Evolutionary conservation across 1,140 invertebrate genomes (phyloP).

Genomic region (Cyrtorhinus lividipennis): DNA sequence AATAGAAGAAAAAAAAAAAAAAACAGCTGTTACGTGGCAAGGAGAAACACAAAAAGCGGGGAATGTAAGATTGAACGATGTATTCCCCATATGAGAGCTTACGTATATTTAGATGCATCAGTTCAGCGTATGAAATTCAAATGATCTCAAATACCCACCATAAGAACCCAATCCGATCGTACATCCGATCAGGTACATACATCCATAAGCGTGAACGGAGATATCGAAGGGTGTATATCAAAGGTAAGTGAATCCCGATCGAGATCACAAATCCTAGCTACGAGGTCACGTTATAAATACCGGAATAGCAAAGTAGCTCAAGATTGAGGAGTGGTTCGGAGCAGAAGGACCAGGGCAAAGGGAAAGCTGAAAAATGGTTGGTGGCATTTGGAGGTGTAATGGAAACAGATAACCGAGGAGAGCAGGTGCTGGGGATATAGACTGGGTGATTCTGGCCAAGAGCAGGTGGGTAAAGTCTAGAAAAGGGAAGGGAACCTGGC

Average conservation of each 20-base stretch:
- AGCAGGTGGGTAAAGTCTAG: not conserved
- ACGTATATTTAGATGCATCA: no score
- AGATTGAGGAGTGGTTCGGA: not conserved
- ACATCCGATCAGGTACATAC: no score
- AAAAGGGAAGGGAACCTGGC: not conserved
- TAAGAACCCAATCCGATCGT: not conserved
- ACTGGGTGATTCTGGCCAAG: not conserved
- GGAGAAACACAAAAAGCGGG: no score
- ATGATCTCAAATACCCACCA: not conserved
- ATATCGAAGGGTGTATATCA: not conserved
- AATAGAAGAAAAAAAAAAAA: no score
- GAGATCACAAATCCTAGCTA: not conserved
- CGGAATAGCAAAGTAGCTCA: not conserved
- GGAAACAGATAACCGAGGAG: not conserved
- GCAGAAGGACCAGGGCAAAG: not conserved
- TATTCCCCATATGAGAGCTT: no score
- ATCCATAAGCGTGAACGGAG: not conserved
- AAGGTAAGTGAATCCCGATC: slow-evolving; percentile 1
- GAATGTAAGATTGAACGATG: no score
- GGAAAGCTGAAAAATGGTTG: not conserved
- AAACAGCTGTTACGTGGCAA: no score
- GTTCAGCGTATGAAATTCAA: not conserved
- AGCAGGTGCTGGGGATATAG: slow-evolving; percentile 7
- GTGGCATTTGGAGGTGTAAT: not conserved
- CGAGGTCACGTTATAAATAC: not conserved